Conservation (phyloP, 2,888 invertebrate species). For the Phlogophora meticulosa region DNA sequence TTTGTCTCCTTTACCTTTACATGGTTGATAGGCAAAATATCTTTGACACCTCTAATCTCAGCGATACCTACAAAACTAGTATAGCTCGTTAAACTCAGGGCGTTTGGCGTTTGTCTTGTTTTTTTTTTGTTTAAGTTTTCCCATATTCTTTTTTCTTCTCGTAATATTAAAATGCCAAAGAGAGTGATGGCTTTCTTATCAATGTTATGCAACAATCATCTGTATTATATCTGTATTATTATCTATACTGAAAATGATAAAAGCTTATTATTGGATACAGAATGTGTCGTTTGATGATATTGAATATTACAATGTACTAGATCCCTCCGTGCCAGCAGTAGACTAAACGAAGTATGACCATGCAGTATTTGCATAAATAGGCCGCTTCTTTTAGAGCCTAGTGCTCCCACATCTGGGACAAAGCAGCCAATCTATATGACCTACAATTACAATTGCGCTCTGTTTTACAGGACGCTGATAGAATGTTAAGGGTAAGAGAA, state of each 20-base stretch:
- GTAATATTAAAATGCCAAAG: background rate
- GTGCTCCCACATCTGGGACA: background rate
- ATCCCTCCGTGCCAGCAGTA: too few species aligned
- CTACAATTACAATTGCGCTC: background rate
- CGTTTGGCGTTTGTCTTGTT: background rate
- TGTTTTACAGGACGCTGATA: background rate
- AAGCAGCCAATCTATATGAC: too few species aligned
- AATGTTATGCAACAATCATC: background rate
- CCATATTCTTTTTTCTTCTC: too few species aligned
- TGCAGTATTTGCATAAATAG: background rate
- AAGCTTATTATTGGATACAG: too few species aligned
- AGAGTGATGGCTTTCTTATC: too few species aligned
- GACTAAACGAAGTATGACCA: background rate
- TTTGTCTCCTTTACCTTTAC: slow-evolving; percentile 22
- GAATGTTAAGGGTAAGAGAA: slow-evolving; percentile 19
- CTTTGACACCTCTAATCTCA: too few species aligned
- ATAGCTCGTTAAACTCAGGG: background rate
- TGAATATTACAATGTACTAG: background rate
- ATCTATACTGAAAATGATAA: too few species aligned
- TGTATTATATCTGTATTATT: background rate
- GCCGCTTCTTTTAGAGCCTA: too few species aligned
- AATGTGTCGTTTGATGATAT: background rate
- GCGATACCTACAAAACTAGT: background rate
- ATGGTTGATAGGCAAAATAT: slow-evolving; percentile 23
- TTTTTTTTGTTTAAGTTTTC: too few species aligned